Evolutionary conservation across 92 coral and sea anemone species (phyloP).

Genomic region (Siderastrea radians): DNA sequence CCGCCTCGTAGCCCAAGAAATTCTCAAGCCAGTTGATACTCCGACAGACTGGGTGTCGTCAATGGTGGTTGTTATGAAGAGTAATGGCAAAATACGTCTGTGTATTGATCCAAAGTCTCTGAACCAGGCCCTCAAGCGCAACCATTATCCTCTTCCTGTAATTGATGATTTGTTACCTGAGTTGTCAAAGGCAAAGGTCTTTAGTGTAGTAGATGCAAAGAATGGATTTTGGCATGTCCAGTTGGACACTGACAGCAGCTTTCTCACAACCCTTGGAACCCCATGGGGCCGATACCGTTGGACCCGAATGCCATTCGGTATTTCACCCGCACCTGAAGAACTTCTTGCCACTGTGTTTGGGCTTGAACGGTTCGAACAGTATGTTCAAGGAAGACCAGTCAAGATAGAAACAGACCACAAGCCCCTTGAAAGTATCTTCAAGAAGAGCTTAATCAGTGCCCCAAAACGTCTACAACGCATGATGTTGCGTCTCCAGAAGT

Average conservation of each 20-base stretch:
- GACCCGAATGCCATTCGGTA: conserved; percentile 36
- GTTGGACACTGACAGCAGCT: conserved; percentile 20
- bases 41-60: conserved; percentile 21
- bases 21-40: conserved; percentile 10
- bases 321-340: conserved; percentile 35
- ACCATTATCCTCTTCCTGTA: conserved; percentile 40
- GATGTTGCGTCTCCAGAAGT: conserved; percentile 43
- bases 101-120: conserved; percentile 33
- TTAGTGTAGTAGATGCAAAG: conserved; percentile 33
- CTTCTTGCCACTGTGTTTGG: conserved; percentile 18
- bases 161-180: conserved; percentile 37
- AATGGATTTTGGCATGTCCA: conserved; percentile 43
- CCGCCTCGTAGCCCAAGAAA: conserved; percentile 11
- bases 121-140: conserved; percentile 34
- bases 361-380: conserved; percentile 20
- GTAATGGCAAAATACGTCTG: conserved; percentile 10
- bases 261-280: conserved; percentile 31
- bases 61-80: background rate
- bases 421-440: background rate
- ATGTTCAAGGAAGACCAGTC: conserved; percentile 5
- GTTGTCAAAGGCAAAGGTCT: conserved; percentile 39
- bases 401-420: conserved; percentile 1
- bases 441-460: conserved; percentile 15
- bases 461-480: conserved; percentile 38
- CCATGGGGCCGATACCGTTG: conserved; percentile 47